These are phyloP conservation scores for Microplitis demolitor DNA, from an alignment of 1,140 invertebrate genomes.

Conservation along the genomic window DNA sequence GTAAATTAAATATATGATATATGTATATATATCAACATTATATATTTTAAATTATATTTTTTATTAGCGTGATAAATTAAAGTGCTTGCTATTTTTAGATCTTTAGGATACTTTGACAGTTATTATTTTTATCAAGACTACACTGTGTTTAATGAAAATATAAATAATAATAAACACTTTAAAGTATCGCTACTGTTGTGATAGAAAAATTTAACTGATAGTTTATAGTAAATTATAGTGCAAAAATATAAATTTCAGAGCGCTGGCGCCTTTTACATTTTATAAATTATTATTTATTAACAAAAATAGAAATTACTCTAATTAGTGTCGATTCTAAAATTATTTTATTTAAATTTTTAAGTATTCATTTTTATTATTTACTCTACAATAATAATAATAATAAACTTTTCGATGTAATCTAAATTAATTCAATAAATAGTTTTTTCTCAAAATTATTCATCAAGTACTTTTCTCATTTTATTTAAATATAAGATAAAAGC, in stretches of 20 bases:
- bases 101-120: neutral
- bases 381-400: too few relatives aligned
- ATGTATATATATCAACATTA: neutral
- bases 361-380: too few relatives aligned
- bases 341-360: too few relatives aligned
- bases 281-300: constrained; percentile 21
- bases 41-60: too few relatives aligned
- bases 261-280: constrained; percentile 27
- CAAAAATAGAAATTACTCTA: neutral
- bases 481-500: too few relatives aligned
- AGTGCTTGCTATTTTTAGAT: neutral
- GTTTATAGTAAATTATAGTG: constrained; percentile 5
- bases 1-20: neutral
- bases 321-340: too few relatives aligned
- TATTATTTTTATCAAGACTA: neutral
- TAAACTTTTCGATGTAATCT: too few relatives aligned
- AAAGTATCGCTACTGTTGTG: constrained; percentile 1
- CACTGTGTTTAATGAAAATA: too few relatives aligned
- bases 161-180: neutral
- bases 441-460: too few relatives aligned
- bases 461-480: too few relatives aligned
- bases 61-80: too few relatives aligned
- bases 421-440: too few relatives aligned
- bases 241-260: constrained; percentile 18
- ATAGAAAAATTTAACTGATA: constrained; percentile 19